Base-by-base conservation (phyloP, 2,888 invertebrate species). In the Ceramica pisi region DNA sequence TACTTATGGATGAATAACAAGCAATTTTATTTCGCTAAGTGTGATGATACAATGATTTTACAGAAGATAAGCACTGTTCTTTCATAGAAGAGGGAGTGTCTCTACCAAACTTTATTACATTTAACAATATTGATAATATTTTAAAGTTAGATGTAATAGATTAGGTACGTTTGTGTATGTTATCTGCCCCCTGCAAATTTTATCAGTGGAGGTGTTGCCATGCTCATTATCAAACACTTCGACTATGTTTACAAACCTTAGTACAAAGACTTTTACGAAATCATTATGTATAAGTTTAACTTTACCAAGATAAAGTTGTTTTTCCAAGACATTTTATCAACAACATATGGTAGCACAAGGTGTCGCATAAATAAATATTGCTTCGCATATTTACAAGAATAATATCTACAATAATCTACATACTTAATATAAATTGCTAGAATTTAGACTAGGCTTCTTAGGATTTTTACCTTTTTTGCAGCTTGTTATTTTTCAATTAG, bases 141-240 rank as follows among this genome's bases (percentile, higher is more conserved):
- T 14, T 46, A 38, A 60, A 57, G 46, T 72, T 72, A 71, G 60
- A 81, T 82, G 64, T 70, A 67, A 80, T 60, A 73, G 69, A 83
- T 76, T 66, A 74, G 78, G 69, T 63, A 46, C 61, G 57, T 83
- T 77, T 59, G 31, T 79, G 19, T 46, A 70, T 71, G 78, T 85
- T 90, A 89, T 90, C 89, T 86, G 88, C 90, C 90, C 89, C 90
- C 90, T 74, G 84, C 85, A 79, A 82, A 87, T 75, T 31, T 87
- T 89, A 91, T 90, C 90, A 77, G 88, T 88, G 84, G 83, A 85
- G 81, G 87, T 87, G 89, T 90, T 90, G 90, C 90, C 86, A 89
- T 73, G 86, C 83, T 82, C 78, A 76, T 81, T 86, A 90, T 89
- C 89, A 67, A 80, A 71, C 64, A 67, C 70, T 65, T 79, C 75